Evolutionary conservation across 2,797 vertebrate species (phyloP), one percentile per base, ranked within the genome.

Genomic region (Choloepus didactylus): DNA sequence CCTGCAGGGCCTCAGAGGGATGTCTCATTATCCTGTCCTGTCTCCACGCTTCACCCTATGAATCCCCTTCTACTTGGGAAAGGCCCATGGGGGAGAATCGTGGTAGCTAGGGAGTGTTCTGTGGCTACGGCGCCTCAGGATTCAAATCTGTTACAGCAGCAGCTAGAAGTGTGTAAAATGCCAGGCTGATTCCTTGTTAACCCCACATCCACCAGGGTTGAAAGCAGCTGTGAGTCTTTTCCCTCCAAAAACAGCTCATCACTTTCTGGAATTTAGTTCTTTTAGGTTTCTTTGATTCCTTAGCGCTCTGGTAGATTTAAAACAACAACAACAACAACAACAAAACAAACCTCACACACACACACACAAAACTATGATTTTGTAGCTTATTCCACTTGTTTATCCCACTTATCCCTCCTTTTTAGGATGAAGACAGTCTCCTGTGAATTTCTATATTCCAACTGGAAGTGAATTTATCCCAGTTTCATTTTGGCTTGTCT

Each of bases 241-340:
- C 46, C 76, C 12, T 82, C 44, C 62, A 14, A 73, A 46, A 87
- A 77, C 41, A 41, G 35, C 83, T 87, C 56, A n/a, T 44, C 25
- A 35, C n/a, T 64, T 64, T n/a, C 56, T 54, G 49, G 49, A 81
- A 56, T 69, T 91, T 27, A 25, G 21, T 80, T 70, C 10, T 2
- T 92, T 79, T 84, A 54, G 25, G 3, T 84, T 83, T 84, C 35
- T 84, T 93, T 85, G 59, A 64, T 70, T 70, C 46, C 31, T 83
- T 31, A 66, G 31, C 38, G 73, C 44, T 91, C 46, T 76, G 67
- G 44, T 82, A 14, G 23, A 29, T 54, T 49, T 3, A 1, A 25
- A 76, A 46, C 62, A 35, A 76, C 8, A 35, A 35, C 35, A 35
- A 35, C 35, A 35, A 35, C 35, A 35, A 35, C 35, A 35, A 35